These are phyloP conservation scores for Meteorus sp. DNA, from an alignment of 1,140 invertebrate species.

Conservation along the genomic window DNA sequence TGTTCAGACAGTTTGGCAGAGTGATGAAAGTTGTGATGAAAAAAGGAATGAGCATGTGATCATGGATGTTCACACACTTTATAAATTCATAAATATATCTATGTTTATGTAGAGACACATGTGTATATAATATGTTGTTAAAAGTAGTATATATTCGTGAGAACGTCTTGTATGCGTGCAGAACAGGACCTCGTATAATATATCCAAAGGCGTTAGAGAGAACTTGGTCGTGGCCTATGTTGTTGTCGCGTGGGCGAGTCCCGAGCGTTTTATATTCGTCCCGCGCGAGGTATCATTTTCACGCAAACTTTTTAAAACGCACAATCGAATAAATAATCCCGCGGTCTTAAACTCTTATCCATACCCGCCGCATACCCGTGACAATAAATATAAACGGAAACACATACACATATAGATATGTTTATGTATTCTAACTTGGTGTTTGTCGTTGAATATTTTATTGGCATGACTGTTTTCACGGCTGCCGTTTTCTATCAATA, in stretches of 20 bases:
- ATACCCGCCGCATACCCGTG: conserved; percentile 35
- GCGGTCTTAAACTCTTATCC: conserved; percentile 48
- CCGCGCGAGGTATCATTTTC: conserved; percentile 48
- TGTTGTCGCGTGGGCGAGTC: conserved; percentile 44
- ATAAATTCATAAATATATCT: neutral
- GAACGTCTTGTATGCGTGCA: conserved; percentile 32
- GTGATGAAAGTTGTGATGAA: too few relatives aligned
- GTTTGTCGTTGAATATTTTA: too few relatives aligned
- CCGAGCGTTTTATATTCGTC: conserved; percentile 46
- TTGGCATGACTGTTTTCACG: too few relatives aligned
- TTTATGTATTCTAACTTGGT: neutral
- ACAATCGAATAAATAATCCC: conserved; percentile 50
- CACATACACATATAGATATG: conserved; percentile 4
- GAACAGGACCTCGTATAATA: conserved; percentile 51
- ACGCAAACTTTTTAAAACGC: conserved; percentile 47
- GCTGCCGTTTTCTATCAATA: too few relatives aligned
- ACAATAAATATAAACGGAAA: conserved; percentile 31
- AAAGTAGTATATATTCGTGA: conserved; percentile 13
- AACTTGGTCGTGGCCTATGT: conserved; percentile 39
- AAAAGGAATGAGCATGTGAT: too few relatives aligned
- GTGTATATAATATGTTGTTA: conserved; percentile 14
- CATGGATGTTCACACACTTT: too few relatives aligned
- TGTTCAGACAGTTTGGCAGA: too few relatives aligned
- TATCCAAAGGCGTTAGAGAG: conserved; percentile 40
- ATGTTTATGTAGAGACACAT: neutral